Base-by-base conservation (phyloP, 2,797 vertebrate species). In the Cuculus canorus region DNA sequence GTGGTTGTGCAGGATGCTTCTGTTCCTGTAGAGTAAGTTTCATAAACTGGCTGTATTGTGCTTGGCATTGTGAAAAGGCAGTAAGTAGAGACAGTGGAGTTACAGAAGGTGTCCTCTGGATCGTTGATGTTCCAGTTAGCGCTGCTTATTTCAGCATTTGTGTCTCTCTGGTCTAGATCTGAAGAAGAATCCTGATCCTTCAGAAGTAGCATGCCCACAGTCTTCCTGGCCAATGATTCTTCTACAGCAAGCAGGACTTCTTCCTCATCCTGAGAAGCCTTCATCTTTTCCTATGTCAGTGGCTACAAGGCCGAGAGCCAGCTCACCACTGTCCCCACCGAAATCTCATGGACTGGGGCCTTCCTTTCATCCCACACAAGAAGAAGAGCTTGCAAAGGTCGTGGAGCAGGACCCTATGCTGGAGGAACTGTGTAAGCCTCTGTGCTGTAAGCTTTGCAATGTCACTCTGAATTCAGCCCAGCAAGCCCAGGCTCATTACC, bases 361-460 rank as follows among this genome's bases (percentile, higher is more conserved):
- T 68, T 95, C 98, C 68, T 91, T 97, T 95, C 92, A 98, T 97
- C 97, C 98, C 97, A 60, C 97, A 73, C 97, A 98, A 75, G 99
- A 99, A 72, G 99, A 99, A 82, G 98, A 98, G 52, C 98, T 98
- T 76, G 95, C 96, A 5, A 96, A 97, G 71, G 98, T 96, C 59
- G 92, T 94, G 78, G 99, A 99, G 82, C 99, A 98, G 96, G 99
- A 99, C 70, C 98, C 98, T 93, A 92, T 98, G 75, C 96, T 99
- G 97, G 99, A 99, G 96, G 99, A 99, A 90, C 98, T 99, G 60
- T 99, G 99, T 97, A 99, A 99, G 97, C 99, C 99, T 52, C 97
- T 99, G 69, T 99, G 99, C 98, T 99, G 99, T 98, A 99, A 99
- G 97, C 99, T 99, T 94, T 99, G 99, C 97, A 99, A 99, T 91